phyloP scores from a whole-genome alignment of 2,888 invertebrate genomes.

The Macrosoma leucophasiata region DNA sequence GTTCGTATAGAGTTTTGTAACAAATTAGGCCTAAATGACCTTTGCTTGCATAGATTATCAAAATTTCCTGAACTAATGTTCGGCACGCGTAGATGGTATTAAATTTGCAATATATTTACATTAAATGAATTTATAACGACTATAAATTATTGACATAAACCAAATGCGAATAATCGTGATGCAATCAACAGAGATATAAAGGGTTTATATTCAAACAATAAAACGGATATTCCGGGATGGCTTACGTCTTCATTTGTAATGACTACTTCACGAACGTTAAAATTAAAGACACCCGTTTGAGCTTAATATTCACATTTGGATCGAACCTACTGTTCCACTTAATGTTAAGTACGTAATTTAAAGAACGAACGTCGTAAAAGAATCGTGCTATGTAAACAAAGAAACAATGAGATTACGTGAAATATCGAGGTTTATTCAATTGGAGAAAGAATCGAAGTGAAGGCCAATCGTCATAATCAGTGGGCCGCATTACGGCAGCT shows the following conservation, averaged over 20 bases:
- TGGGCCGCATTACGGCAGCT: slow-evolving; percentile 19
- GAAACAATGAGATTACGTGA: slow-evolving; percentile 7
- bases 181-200: slow-evolving; percentile 57
- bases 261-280: slow-evolving; percentile 60
- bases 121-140: slow-evolving; percentile 14
- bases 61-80: too few relatives aligned
- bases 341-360: too few relatives aligned
- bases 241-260: slow-evolving; percentile 58
- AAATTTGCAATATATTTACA: too few relatives aligned
- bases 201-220: slow-evolving; percentile 67
- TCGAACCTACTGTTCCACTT: slow-evolving; percentile 3
- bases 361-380: too few relatives aligned
- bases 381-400: too few relatives aligned
- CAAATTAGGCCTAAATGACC: too few relatives aligned
- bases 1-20: too few relatives aligned
- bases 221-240: slow-evolving; percentile 60
- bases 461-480: too few relatives aligned
- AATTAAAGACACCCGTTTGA: slow-evolving; percentile 56
- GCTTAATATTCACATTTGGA: slow-evolving; percentile 41
- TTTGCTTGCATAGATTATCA: too few relatives aligned
- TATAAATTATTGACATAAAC: slow-evolving; percentile 45
- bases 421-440: slow-evolving; percentile 18
- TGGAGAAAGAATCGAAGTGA: too few relatives aligned
- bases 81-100: too few relatives aligned
- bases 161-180: slow-evolving; percentile 42